Evolutionary conservation across 2,797 vertebrate species (phyloP), one percentile per base, ranked within the genome.

Genomic region (Tragelaphus eurycerus): DNA sequence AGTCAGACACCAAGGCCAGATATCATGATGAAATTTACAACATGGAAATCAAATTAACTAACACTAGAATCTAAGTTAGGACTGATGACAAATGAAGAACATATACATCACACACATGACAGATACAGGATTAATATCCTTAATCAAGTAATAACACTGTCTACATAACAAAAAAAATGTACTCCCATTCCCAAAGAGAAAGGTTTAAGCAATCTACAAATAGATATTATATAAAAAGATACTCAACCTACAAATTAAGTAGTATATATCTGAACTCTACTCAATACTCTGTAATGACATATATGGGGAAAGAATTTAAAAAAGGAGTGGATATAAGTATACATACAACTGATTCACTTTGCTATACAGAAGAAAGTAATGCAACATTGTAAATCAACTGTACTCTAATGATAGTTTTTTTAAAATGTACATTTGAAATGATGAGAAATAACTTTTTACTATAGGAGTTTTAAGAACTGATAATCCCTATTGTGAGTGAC

Each of bases 41-140:
- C 2, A 31, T 46, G 50, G 95, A 94, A 86, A 95, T 88, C 92
- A 94, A 90, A 95, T 23, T 76, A 93, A 27, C 38, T 52, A 52
- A 74, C 34, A n/a, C 59, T 31, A 29, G 55, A 91, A 88, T 60
- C 46, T 46, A 90, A 87, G 5, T 84, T 25, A 95, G 46, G n/a
- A 74, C 29, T 88, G n/a, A 88, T 46, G 38, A 85, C 78, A 88
- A 95, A 78, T 34, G 34, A 85, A 29, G 89, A 92, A 93, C 89
- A 90, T 67, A 60, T 6, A 55, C 6, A 79, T 79, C 43, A 78
- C 15, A 79, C 43, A 89, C 59, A 84, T 50, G 50, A 89, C 38
- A 88, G 60, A 85, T 57, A 86, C 84, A 95, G 71, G 46, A 84
- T 31, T 34, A 71, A 89, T 57, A 94, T 55, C 62, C 62, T 54